A percentile compares a stretch with the other conserved stretches of the same genome.
phyloP scores from a whole-genome alignment of 2,113 vertebrate genomes.

The Embiotoca jacksoni region DNA sequence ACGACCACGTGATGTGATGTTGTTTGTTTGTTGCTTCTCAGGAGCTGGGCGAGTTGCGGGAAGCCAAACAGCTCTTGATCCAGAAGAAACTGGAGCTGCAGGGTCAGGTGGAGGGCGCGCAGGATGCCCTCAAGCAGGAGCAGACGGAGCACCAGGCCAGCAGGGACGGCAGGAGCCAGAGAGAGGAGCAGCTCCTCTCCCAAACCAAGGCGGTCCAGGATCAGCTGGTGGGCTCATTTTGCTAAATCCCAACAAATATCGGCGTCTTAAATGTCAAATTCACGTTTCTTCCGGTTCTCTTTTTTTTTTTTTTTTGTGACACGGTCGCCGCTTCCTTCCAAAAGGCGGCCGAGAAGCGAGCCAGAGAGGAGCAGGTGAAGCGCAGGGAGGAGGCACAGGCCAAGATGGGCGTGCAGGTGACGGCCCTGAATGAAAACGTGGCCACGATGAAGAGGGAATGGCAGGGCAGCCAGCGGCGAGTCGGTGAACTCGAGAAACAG shows the following conservation, averaged over 20 bases:
- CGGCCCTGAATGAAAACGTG: slow-evolving; percentile 95
- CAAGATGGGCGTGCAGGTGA: slow-evolving; percentile 90
- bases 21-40: slow-evolving; percentile 59
- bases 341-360: slow-evolving; percentile 88
- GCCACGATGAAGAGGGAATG: slow-evolving; percentile 97
- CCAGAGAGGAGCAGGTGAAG: slow-evolving; percentile 88
- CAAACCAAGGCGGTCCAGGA: slow-evolving; percentile 85
- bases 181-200: slow-evolving; percentile 87
- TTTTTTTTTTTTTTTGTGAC: background rate
- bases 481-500: slow-evolving; percentile 95
- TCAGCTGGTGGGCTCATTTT: slow-evolving; percentile 79
- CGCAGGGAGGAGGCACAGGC: slow-evolving; percentile 89
- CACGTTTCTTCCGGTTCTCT: background rate
- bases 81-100: slow-evolving; percentile 97
- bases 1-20: background rate
- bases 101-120: slow-evolving; percentile 84
- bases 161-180: slow-evolving; percentile 85
- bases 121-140: slow-evolving; percentile 87
- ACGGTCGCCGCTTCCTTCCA: background rate
- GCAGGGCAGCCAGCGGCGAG: slow-evolving; percentile 93
- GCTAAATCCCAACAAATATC: background rate
- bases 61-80: slow-evolving; percentile 94
- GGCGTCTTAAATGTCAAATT: background rate
- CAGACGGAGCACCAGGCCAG: slow-evolving; percentile 87
- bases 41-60: slow-evolving; percentile 90